Evolutionary conservation across 1,140 invertebrate species (phyloP), one percentile per base, ranked within the genome.

Genomic region (Bombus ignitus): DNA sequence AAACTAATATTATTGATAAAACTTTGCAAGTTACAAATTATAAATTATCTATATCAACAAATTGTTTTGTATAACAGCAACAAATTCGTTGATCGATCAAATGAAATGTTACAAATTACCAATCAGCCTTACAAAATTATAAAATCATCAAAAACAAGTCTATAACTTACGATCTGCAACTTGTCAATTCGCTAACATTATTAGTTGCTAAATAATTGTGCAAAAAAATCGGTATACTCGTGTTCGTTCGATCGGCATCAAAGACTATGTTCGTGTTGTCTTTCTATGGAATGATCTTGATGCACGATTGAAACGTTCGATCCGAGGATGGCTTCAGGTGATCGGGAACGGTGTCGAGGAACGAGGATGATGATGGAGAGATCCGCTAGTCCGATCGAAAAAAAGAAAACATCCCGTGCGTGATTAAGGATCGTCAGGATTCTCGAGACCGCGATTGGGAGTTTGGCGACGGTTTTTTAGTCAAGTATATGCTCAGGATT

Each of bases 291-390:
- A 53, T 3, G 32, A 4, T 28, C 37, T 32, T 10, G 39, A 4
- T 2, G 13, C 47, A 5, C 3, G 37, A 84, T 78, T 79, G 82
- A 78, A 84, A 71, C 82, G 82, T 84, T 70, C 47, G 39, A 77
- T 82, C 35, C 25, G 57, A 82, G 35, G 2, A 32, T 53, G 6
- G 47, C 47, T 53, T 53, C 47, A 0, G 47, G 47, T 53, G 18
- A 53, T 53, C 18, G 47, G 68, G 22, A 37, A 25, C 28, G 18
- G n/a, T 42, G 32, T 47, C 13, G 25, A 13, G 15, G 32, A 44
- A 65, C 25, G n/a, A 35, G 4, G 12, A 37, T 18, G 53, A 74
- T 5, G 39, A 59, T 32, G 22, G n/a, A 44, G 59, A 44, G 59
- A 65, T 18, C 10, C 8, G 32, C 13, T 3, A 35, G 13, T 13